phyloP scores from a whole-genome alignment of 2,888 invertebrate genomes.

The Anoncus sp. region DNA sequence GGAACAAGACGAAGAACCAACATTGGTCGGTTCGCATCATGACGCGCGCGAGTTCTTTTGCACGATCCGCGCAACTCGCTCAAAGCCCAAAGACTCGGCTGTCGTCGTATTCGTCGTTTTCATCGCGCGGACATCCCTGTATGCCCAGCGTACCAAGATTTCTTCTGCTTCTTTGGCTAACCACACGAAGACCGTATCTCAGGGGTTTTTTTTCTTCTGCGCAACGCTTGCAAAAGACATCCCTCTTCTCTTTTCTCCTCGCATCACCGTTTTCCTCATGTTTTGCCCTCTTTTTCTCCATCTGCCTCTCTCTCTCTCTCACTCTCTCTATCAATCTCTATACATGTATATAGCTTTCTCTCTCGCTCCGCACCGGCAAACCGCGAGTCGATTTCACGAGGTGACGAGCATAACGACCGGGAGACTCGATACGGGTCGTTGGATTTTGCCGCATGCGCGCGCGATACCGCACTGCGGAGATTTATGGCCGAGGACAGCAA shows the following conservation, averaged over 20 bases:
- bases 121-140: constrained; percentile 49
- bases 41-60: constrained; percentile 23
- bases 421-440: constrained; percentile 66
- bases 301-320: constrained; percentile 26
- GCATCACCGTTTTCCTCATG: constrained; percentile 46
- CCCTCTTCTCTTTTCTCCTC: constrained; percentile 14
- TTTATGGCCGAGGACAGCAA: constrained; percentile 62
- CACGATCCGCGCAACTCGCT: constrained; percentile 9
- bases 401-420: constrained; percentile 68
- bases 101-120: constrained; percentile 28
- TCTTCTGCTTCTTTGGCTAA: constrained; percentile 45
- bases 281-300: constrained; percentile 44
- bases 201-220: constrained; percentile 56
- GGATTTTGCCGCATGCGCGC: constrained; percentile 65
- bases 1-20: constrained; percentile 40
- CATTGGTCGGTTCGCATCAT: constrained; percentile 24
- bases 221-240: constrained; percentile 58
- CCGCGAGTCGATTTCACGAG: constrained; percentile 68
- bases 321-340: not conserved
- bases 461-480: constrained; percentile 64
- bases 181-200: constrained; percentile 53
- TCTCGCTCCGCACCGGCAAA: constrained; percentile 65
- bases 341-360: constrained; percentile 39
- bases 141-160: constrained; percentile 46
- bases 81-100: constrained; percentile 25